Evolutionary conservation across 2,797 vertebrate species (phyloP).

Genomic region (Danionella dracula): DNA sequence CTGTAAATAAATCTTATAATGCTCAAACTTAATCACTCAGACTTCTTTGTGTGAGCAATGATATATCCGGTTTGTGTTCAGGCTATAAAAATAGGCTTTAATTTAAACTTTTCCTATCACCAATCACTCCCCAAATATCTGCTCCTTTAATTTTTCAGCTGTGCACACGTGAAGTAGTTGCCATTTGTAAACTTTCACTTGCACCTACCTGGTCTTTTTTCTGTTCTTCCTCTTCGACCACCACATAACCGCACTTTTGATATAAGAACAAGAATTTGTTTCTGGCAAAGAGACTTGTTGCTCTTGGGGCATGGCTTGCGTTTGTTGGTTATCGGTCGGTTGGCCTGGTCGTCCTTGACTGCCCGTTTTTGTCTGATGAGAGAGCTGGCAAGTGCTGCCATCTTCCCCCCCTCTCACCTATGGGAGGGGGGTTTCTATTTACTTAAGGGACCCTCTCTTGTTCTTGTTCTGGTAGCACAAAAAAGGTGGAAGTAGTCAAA

Average conservation of each 20-base stretch:
- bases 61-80: too few relatives aligned
- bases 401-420: slow-evolving; percentile 76
- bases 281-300: slow-evolving; percentile 90
- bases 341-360: slow-evolving; percentile 78
- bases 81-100: too few relatives aligned
- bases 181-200: neutral
- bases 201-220: slow-evolving; percentile 79
- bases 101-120: too few relatives aligned
- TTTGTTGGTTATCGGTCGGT: slow-evolving; percentile 79
- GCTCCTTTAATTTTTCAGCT: neutral
- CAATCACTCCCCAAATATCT: too few relatives aligned
- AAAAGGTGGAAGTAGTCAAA: slow-evolving; percentile 40
- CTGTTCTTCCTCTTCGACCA: slow-evolving; percentile 70
- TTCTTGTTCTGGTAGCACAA: slow-evolving; percentile 46
- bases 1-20: slow-evolving; percentile 9
- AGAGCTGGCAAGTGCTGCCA: slow-evolving; percentile 90
- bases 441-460: slow-evolving; percentile 45
- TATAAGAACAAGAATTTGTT: slow-evolving; percentile 84
- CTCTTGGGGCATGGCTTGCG: slow-evolving; percentile 83
- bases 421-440: slow-evolving; percentile 71
- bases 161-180: neutral
- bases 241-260: slow-evolving; percentile 86
- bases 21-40: neutral
- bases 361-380: slow-evolving; percentile 90
- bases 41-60: neutral